Percentiles rank a stretch among this genome's conserved stretches.
phyloP scores from a whole-genome alignment of 2,888 invertebrate genomes.

The Torymus aiolomorphi region DNA sequence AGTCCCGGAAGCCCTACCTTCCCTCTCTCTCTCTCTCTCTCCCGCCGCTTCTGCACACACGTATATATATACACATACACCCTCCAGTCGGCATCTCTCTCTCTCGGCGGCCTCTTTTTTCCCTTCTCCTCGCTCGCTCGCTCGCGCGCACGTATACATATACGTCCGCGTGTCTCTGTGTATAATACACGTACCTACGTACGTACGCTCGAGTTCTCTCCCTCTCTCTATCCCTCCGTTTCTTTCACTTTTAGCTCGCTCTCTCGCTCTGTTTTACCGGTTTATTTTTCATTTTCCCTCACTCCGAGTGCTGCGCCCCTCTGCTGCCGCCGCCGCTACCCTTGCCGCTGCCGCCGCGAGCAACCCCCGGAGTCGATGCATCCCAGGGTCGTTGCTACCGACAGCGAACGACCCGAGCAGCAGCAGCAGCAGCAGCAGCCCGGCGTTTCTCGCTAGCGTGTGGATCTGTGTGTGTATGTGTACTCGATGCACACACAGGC shows the following conservation, averaged over 20 bases:
- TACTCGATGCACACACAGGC: neutral
- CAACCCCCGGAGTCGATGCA: constrained; percentile 75
- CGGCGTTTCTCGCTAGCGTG: constrained; percentile 66
- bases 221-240: neutral
- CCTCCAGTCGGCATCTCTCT: constrained; percentile 28
- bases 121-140: neutral
- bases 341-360: constrained; percentile 68
- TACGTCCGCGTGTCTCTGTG: too few species aligned
- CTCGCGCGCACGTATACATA: neutral
- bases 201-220: too few species aligned
- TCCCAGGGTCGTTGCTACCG: constrained; percentile 76
- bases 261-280: constrained; percentile 51
- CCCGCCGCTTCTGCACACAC: neutral
- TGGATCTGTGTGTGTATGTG: neutral
- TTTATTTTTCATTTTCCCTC: constrained; percentile 50
- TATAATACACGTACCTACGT: too few species aligned
- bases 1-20: constrained; percentile 61
- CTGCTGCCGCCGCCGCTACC: constrained; percentile 26
- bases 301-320: constrained; percentile 7
- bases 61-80: too few species aligned
- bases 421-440: neutral
- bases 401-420: constrained; percentile 72
- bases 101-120: constrained; percentile 39
- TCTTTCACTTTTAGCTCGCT: constrained; percentile 45
- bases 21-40: constrained; percentile 32